phyloP scores from a whole-genome alignment of 2,888 invertebrate genomes.

The Drosophila dives region DNA sequence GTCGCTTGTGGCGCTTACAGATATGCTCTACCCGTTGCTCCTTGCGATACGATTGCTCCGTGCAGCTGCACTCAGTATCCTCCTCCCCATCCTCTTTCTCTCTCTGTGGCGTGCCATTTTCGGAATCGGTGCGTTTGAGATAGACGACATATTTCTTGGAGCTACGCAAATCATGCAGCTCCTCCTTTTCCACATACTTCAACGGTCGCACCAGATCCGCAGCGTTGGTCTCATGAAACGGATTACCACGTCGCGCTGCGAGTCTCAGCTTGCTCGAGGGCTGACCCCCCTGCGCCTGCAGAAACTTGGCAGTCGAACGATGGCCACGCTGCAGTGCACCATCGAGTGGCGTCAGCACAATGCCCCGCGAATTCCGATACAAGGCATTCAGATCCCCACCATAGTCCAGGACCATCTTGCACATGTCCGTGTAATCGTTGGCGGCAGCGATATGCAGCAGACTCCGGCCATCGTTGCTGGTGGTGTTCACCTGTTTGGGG shows the following conservation, averaged over 20 bases:
- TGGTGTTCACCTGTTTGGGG: conserved; percentile 93
- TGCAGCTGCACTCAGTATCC: conserved; percentile 76
- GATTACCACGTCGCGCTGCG: conserved; percentile 82
- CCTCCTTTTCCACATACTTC: conserved; percentile 84
- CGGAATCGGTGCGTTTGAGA: conserved; percentile 82
- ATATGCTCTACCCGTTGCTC: conserved; percentile 80
- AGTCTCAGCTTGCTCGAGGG: conserved; percentile 89
- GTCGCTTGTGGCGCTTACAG: conserved; percentile 80
- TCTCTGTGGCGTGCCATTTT: conserved; percentile 45
- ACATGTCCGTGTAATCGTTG: conserved; percentile 96
- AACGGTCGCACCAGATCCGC: conserved; percentile 83
- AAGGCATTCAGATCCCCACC: conserved; percentile 94
- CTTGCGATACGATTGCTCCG: conserved; percentile 80
- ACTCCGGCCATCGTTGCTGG: conserved; percentile 96
- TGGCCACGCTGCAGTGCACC: conserved; percentile 94
- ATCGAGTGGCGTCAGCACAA: conserved; percentile 95
- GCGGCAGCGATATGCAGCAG: conserved; percentile 97
- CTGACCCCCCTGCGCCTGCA: conserved; percentile 95
- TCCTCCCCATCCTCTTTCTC: conserved; percentile 21
- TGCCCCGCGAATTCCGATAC: conserved; percentile 92
- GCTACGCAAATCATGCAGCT: conserved; percentile 79
- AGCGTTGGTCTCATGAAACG: conserved; percentile 79
- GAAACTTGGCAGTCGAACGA: conserved; percentile 95
- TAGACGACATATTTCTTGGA: conserved; percentile 83
- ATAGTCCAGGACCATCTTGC: conserved; percentile 93